Conservation (phyloP, 2,888 invertebrate species). For the Hartigia nigra region DNA sequence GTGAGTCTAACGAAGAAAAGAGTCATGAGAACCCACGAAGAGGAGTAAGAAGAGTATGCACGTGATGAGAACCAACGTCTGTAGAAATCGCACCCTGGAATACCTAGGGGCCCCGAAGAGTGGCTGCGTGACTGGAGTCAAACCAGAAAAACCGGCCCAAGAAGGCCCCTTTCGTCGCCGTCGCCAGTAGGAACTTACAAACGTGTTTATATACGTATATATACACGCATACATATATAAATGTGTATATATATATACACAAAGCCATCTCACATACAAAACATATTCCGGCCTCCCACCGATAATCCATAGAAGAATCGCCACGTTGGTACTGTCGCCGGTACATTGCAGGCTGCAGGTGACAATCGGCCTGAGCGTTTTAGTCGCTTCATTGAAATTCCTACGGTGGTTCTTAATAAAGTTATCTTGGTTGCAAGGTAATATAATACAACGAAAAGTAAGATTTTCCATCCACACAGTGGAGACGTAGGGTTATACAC, state of each 20-base stretch:
- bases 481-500: neutral
- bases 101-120: slow-evolving; percentile 43
- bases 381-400: slow-evolving; percentile 6
- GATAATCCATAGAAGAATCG: slow-evolving; percentile 36
- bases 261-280: neutral
- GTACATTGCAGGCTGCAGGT: slow-evolving; percentile 1
- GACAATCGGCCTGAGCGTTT: slow-evolving; percentile 1
- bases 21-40: neutral
- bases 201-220: neutral
- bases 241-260: neutral
- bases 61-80: slow-evolving; percentile 27
- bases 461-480: neutral
- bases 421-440: neutral
- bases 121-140: slow-evolving; percentile 31
- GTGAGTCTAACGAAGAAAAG: neutral
- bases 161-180: slow-evolving; percentile 7
- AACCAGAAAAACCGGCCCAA: slow-evolving; percentile 64
- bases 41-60: neutral
- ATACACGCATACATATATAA: too few species aligned
- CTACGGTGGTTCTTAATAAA: slow-evolving; percentile 1
- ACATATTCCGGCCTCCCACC: slow-evolving; percentile 7
- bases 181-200: neutral
- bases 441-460: neutral
- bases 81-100: slow-evolving; percentile 38
- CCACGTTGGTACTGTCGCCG: slow-evolving; percentile 36